Conservation (phyloP, 2,888 invertebrate species). For the Parnassius mnemosyne region DNA sequence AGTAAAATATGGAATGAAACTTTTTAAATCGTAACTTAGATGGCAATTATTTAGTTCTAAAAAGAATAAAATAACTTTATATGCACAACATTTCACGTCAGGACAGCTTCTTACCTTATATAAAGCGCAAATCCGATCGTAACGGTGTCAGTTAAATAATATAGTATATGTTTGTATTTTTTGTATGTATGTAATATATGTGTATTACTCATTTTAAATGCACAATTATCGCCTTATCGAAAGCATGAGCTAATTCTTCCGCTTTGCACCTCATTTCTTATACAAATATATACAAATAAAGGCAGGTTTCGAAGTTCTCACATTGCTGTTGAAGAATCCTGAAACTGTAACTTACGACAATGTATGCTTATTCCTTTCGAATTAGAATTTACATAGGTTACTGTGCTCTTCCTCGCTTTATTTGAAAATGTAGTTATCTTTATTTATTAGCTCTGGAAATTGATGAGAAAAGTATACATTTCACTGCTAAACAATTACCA, state of each 20-base stretch:
- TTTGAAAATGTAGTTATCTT: constrained; percentile 32
- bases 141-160: neutral
- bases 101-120: no score
- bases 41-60: no score
- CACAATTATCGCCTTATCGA: constrained; percentile 15
- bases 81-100: no score
- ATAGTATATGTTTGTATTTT: no score
- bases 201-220: no score
- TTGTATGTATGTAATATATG: no score
- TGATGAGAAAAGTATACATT: constrained; percentile 23
- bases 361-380: constrained; percentile 56
- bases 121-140: neutral
- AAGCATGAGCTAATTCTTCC: constrained; percentile 55
- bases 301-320: constrained; percentile 65
- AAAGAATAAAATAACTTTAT: no score
- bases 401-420: constrained; percentile 43
- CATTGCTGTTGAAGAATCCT: constrained; percentile 64
- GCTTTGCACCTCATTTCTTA: constrained; percentile 64
- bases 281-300: constrained; percentile 70
- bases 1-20: no score
- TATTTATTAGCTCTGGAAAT: constrained; percentile 17
- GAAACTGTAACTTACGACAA: constrained; percentile 59
- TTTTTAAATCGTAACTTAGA: no score
- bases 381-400: constrained; percentile 69
- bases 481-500: no score